These are phyloP conservation scores for Pseudonaja textilis DNA, from an alignment of 2,113 vertebrate species.

Conservation along the genomic window DNA sequence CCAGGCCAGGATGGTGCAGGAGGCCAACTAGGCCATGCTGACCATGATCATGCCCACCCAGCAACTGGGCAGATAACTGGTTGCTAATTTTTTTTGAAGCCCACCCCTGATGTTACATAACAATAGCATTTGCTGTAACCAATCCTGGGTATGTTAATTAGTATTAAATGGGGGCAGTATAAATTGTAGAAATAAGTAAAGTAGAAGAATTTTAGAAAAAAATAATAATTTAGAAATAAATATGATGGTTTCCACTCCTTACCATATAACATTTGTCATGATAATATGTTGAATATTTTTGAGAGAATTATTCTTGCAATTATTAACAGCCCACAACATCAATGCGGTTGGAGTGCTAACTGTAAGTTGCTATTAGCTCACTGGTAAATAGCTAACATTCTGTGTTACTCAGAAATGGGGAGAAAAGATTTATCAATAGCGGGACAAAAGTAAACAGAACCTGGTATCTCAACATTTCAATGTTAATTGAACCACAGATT, in stretches of 20 bases:
- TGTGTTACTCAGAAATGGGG: neutral
- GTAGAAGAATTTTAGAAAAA: neutral
- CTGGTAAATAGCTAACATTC: neutral
- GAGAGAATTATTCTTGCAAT: no score
- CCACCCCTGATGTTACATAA: no score
- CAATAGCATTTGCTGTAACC: neutral
- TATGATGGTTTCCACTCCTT: neutral
- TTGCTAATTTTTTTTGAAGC: no score
- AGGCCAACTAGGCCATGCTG: no score
- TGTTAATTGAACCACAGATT: no score
- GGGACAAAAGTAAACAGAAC: neutral
- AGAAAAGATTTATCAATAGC: neutral
- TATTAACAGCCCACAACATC: neutral
- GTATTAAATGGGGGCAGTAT: neutral
- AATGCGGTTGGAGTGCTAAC: neutral
- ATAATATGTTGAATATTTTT: neutral
- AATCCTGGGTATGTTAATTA: neutral
- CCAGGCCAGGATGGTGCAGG: no score
- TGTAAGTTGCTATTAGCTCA: neutral
- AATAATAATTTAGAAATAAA: no score
- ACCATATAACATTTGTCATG: neutral
- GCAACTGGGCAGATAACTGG: no score
- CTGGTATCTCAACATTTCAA: neutral
- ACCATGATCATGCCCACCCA: no score
- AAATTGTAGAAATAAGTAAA: neutral